These are phyloP conservation scores for Myocastor coypus DNA, from an alignment of 2,113 vertebrate genomes.

Conservation along the genomic window DNA sequence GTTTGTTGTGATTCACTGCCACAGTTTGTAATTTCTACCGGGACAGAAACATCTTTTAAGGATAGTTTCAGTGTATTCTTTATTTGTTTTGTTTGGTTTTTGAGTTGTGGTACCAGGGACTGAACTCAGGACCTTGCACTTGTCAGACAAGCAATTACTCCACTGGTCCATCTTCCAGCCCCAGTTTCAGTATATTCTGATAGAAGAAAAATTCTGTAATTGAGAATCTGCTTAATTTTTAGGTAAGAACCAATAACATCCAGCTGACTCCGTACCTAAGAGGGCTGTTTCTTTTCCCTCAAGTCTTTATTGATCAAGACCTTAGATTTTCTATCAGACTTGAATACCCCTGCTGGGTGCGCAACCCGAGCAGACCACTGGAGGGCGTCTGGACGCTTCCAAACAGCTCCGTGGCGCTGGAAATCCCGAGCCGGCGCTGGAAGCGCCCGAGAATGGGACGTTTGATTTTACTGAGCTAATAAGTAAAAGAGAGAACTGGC, in stretches of 20 bases:
- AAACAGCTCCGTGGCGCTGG: constrained; percentile 67
- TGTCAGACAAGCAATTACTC: too few species aligned
- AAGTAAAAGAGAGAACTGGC: constrained; percentile 24
- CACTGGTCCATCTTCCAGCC: too few species aligned
- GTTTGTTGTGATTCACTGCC: neutral
- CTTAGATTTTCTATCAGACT: constrained; percentile 3
- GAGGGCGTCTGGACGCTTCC: constrained; percentile 91
- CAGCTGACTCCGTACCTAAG: neutral
- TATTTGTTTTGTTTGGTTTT: too few species aligned
- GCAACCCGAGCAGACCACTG: constrained; percentile 83
- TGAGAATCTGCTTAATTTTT: neutral
- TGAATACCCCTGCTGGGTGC: constrained; percentile 38
- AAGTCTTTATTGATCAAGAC: neutral
- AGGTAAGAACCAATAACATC: neutral
- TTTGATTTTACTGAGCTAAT: constrained; percentile 44
- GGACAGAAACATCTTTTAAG: constrained; percentile 11
- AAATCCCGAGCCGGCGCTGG: neutral
- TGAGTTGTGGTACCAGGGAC: too few species aligned
- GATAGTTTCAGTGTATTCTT: constrained; percentile 1
- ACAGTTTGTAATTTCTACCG: neutral
- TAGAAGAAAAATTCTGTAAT: constrained; percentile 2
- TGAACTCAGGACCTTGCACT: too few species aligned
- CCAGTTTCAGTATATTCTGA: constrained; percentile 11
- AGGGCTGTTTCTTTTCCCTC: neutral
- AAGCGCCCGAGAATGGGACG: neutral